A percentile compares a stretch with the other conserved stretches of the same genome.
Evolutionary conservation across 2,888 invertebrate species (phyloP).

Genomic region (Habroteleia sp.): DNA sequence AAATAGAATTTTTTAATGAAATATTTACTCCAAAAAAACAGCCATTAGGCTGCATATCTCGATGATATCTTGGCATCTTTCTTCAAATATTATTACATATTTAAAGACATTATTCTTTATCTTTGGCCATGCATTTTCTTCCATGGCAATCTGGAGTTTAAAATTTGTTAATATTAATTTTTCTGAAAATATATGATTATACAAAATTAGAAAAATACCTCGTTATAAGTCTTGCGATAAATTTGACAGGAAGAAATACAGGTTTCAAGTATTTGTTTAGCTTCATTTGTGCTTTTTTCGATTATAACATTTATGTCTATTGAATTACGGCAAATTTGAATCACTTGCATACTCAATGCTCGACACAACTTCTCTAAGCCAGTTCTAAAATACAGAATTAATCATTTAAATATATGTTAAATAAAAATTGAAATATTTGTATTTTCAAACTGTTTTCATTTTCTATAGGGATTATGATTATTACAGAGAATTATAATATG

Average conservation of each 20-base stretch:
- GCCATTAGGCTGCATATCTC: conserved; percentile 83
- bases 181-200: too few relatives aligned
- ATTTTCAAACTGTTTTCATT: too few relatives aligned
- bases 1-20: too few relatives aligned
- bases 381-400: conserved; percentile 58
- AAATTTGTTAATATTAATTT: too few relatives aligned
- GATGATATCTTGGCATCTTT: conserved; percentile 83
- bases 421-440: too few relatives aligned
- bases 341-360: conserved; percentile 83
- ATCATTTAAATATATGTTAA: too few relatives aligned
- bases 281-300: conserved; percentile 81
- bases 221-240: conserved; percentile 81
- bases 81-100: conserved; percentile 83
- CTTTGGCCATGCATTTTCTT: conserved; percentile 81
- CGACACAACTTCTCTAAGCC: conserved; percentile 79
- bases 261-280: conserved; percentile 80
- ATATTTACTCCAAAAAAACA: conserved; percentile 81
- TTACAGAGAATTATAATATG: conserved; percentile 82
- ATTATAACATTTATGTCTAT: conserved; percentile 82
- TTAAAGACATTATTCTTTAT: conserved; percentile 82
- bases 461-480: too few relatives aligned
- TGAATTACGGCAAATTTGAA: conserved; percentile 81
- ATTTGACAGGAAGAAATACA: conserved; percentile 82
- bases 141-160: conserved; percentile 56
- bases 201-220: conserved; percentile 63